A percentile compares a stretch with the other conserved stretches of the same genome.
phyloP scores from a whole-genome alignment of 2,797 vertebrate genomes.

The Darevskia nairensis region DNA sequence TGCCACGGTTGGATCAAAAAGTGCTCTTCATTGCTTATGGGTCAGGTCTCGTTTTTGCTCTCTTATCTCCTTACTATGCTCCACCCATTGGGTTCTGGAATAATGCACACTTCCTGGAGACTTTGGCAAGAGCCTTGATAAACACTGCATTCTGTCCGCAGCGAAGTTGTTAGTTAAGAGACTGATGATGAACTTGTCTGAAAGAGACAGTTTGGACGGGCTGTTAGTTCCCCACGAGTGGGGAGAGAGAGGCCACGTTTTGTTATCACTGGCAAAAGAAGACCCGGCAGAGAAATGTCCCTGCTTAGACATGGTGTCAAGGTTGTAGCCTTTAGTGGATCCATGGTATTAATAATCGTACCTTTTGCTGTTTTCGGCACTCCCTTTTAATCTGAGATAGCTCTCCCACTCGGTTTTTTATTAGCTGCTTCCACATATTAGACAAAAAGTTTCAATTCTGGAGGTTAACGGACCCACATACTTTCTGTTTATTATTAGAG shows the following conservation, averaged over 20 bases:
- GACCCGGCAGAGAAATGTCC: constrained; percentile 81
- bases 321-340: constrained; percentile 64
- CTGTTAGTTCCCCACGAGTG: constrained; percentile 86
- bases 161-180: constrained; percentile 97
- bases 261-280: constrained; percentile 86
- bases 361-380: constrained; percentile 22
- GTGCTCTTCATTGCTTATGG: neutral
- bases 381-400: neutral
- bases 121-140: constrained; percentile 80
- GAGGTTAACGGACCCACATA: rapidly evolving
- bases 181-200: constrained; percentile 95
- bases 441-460: constrained; percentile 14
- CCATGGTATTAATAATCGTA: constrained; percentile 43
- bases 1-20: neutral
- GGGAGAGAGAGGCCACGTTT: constrained; percentile 91
- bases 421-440: neutral
- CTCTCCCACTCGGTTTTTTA: neutral
- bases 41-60: constrained; percentile 31
- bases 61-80: constrained; percentile 50
- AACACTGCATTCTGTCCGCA: constrained; percentile 84
- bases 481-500: neutral
- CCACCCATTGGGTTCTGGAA: constrained; percentile 62
- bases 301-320: constrained; percentile 84
- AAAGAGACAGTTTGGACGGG: constrained; percentile 98
- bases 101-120: constrained; percentile 80